Base-by-base conservation (phyloP, 2,113 vertebrate genomes). In the Spheniscus mendiculus region DNA sequence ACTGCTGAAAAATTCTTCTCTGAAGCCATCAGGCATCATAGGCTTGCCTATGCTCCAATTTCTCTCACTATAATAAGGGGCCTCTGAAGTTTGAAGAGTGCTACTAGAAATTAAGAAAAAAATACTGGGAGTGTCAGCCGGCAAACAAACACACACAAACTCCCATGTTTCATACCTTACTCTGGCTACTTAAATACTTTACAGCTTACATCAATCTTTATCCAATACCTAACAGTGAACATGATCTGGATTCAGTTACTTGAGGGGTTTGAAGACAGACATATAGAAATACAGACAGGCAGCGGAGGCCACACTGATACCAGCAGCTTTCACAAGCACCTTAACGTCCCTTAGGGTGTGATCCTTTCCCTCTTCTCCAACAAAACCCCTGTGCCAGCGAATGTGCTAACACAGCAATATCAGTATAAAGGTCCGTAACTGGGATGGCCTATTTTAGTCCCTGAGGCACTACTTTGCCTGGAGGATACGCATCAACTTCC, bases 331-430 rank as follows among this genome's bases (percentile, higher is more conserved):
- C 77, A 49, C 14, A 10, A 53, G 50, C 59, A 74, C 21, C 3
- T 0, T 30, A 52, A 65, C 2, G 2, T 30, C n/a, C 42, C 71
- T 61, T 18, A 27, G 21, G 13, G 25, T 23, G 9, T 1, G 1
- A 53, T 34, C 30, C 52, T 52, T n/a, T 26, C 40, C 58, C 10
- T 15, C 9, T 19, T 42, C 30, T 42, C n/a, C 18, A 45, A 34
- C 6, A 76, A 74, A 79, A 58, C 5, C 89, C 50, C 45, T 45
- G 13, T 18, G 61, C 30, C 59, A 62, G 34, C 1, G 2, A 40
- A 47, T 27, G 52, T 8, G 3, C 50, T 12, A 71, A 71, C 12
- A 52, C 36, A 84, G 26, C 6, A 0, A 0, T 23, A 27, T 38
- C 40, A 56, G 11, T 9, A 16, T 4, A 30, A 66, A 66, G 16